Conservation (phyloP, 2,797 vertebrate genomes). For the Coreius guichenoti region DNA sequence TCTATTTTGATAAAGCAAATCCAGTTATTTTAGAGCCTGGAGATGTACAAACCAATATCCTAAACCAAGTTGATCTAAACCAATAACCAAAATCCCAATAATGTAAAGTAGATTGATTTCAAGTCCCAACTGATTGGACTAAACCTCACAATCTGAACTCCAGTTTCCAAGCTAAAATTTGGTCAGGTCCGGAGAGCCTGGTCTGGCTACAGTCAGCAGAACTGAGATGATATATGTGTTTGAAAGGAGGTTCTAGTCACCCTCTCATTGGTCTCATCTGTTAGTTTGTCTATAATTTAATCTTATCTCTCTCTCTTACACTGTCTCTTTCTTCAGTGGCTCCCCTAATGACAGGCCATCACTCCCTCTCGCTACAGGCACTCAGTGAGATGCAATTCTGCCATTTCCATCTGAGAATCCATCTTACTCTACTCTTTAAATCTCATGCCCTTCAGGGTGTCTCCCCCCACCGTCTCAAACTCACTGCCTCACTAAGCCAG, state of each 20-base stretch:
- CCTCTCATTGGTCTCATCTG: conserved; percentile 53
- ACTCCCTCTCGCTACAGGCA: conserved; percentile 51
- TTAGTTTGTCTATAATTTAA: conserved; percentile 64
- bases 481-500: conserved; percentile 50
- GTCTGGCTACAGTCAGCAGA: not conserved
- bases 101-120: conserved; percentile 44
- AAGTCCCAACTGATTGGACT: not conserved
- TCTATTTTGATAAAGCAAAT: conserved; percentile 46
- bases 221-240: not conserved
- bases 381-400: conserved; percentile 60
- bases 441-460: conserved; percentile 32
- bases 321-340: conserved; percentile 49
- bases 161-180: conserved; percentile 14
- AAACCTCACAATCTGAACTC: conserved; percentile 10
- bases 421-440: conserved; percentile 45
- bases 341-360: conserved; percentile 59
- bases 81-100: conserved; percentile 32
- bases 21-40: conserved; percentile 36
- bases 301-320: conserved; percentile 57
- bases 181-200: not conserved
- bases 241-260: conserved; percentile 33
- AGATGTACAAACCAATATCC: conserved; percentile 39
- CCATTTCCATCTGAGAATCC: conserved; percentile 53
- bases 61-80: conserved; percentile 11
- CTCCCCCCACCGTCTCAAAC: not conserved